These are phyloP conservation scores for Eupsittula cactorum DNA, from an alignment of 2,113 vertebrate genomes.

Conservation along the genomic window DNA sequence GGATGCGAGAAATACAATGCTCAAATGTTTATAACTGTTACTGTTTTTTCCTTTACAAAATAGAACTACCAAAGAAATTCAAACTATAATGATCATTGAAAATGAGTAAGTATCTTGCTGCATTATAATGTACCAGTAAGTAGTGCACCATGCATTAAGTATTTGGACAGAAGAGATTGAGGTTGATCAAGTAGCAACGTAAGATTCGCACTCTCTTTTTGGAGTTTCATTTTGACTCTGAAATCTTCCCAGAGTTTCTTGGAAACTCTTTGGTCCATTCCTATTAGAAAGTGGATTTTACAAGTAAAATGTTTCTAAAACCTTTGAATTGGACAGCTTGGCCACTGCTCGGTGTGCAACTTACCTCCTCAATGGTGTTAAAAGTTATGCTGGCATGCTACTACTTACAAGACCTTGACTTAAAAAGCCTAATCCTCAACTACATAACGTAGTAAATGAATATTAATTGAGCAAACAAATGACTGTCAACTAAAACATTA, in stretches of 20 bases:
- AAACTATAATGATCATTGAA: constrained; percentile 64
- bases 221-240: constrained; percentile 73
- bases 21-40: constrained; percentile 79
- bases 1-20: constrained; percentile 82
- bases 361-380: constrained; percentile 57
- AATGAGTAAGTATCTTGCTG: constrained; percentile 59
- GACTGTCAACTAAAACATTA: constrained; percentile 70
- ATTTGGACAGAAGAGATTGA: constrained; percentile 65
- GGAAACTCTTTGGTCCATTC: constrained; percentile 92
- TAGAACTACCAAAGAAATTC: constrained; percentile 63
- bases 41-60: constrained; percentile 59
- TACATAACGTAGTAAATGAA: constrained; percentile 23
- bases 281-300: constrained; percentile 61
- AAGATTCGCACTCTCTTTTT: constrained; percentile 51
- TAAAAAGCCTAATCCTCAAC: constrained; percentile 39
- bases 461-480: constrained; percentile 59
- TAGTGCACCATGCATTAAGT: constrained; percentile 70
- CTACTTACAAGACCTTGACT: constrained; percentile 59
- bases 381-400: constrained; percentile 47
- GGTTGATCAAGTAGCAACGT: constrained; percentile 62
- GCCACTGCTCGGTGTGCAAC: constrained; percentile 33
- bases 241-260: constrained; percentile 76
- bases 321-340: constrained; percentile 51
- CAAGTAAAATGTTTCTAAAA: constrained; percentile 30
- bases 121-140: constrained; percentile 64